Conservation (phyloP, 2,797 vertebrate genomes). For the Hydrocynus forskahlii region DNA sequence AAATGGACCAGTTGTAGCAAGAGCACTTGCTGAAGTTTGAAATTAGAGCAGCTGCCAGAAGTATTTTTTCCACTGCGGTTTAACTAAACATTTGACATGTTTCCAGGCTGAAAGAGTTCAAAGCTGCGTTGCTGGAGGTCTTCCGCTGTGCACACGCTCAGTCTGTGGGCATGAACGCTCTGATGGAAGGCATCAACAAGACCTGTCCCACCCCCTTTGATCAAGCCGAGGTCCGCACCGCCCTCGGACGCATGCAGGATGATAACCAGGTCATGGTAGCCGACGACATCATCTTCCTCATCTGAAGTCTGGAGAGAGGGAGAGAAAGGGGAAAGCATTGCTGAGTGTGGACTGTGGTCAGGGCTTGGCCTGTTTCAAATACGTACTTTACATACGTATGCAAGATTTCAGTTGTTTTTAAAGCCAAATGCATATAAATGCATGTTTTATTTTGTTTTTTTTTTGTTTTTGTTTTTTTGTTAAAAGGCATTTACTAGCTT, state of each 20-base stretch:
- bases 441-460: not conserved
- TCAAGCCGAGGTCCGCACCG: constrained; percentile 78
- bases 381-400: not conserved
- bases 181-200: constrained; percentile 85
- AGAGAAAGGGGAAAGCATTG: not conserved
- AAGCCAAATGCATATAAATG: not conserved
- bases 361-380: not conserved
- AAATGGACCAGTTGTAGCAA: not conserved
- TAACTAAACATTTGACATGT: not conserved
- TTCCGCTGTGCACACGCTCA: constrained; percentile 90
- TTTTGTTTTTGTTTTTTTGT: not conserved
- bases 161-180: constrained; percentile 83
- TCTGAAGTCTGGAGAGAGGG: constrained; percentile 72
- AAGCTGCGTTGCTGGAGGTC: constrained; percentile 85
- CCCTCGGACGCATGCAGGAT: constrained; percentile 90
- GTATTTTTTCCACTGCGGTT: not conserved
- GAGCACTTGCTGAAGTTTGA: not conserved
- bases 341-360: constrained; percentile 3
- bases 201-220: constrained; percentile 78
- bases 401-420: not conserved
- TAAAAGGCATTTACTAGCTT: too few relatives aligned
- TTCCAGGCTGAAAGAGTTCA: constrained; percentile 91
- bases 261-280: constrained; percentile 98
- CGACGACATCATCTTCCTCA: constrained; percentile 94
- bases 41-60: not conserved